Conservation (phyloP, 2,888 invertebrate species). For the Strigamia maritima region DNA sequence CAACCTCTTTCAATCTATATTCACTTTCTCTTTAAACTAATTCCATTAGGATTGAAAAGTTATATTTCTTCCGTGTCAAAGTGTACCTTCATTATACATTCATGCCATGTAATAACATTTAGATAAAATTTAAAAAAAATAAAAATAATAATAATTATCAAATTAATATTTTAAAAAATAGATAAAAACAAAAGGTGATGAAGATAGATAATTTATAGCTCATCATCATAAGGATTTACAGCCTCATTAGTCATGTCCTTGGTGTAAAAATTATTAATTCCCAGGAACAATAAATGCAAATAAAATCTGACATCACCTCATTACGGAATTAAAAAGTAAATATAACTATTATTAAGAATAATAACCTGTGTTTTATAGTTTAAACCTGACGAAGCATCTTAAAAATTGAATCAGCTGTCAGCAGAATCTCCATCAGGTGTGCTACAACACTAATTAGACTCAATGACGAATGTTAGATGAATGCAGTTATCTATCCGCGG, state of each 20-base stretch:
- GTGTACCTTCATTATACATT: neutral
- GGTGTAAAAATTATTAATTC: constrained; percentile 28
- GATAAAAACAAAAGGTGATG: constrained; percentile 24
- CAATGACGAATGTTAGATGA: constrained; percentile 30
- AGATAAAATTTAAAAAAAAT: neutral
- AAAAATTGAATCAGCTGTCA: constrained; percentile 24
- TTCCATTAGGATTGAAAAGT: neutral
- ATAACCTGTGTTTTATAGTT: neutral
- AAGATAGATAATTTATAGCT: constrained; percentile 22
- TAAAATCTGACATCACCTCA: constrained; percentile 30
- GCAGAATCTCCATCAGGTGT: constrained; percentile 17
- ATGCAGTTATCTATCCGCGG: constrained; percentile 23
- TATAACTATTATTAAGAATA: neutral
- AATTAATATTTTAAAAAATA: neutral
- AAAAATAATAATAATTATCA: too few relatives aligned
- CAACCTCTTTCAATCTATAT: neutral
- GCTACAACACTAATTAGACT: constrained; percentile 34
- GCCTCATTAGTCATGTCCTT: constrained; percentile 18
- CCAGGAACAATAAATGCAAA: neutral
- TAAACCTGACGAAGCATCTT: neutral
- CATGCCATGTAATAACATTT: neutral
- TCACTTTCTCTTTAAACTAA: neutral
- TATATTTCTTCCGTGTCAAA: too few relatives aligned
- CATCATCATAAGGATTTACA: constrained; percentile 17
- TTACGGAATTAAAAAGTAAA: constrained; percentile 22